A percentile compares a stretch with the other conserved stretches of the same genome.
Evolutionary conservation across 37 sponge, comb jelly and placozoan genomes (phyloP).

Genomic region (Theonella swinhoei): DNA sequence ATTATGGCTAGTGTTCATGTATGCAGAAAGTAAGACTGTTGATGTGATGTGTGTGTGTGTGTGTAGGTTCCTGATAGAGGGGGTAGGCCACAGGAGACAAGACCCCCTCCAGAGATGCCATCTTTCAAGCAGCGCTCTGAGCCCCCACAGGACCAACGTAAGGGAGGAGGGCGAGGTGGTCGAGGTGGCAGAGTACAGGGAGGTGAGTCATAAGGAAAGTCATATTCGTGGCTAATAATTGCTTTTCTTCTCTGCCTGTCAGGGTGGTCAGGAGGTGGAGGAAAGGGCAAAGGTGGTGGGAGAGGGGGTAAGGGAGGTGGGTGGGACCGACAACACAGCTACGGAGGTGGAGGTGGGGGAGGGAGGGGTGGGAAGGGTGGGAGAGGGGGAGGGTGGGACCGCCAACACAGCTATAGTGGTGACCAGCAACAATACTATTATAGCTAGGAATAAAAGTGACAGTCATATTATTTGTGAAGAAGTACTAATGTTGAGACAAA

Average conservation of each 20-base stretch:
- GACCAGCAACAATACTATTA: conserved; percentile 25
- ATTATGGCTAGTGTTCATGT: background rate
- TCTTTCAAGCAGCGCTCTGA: conserved; percentile 76
- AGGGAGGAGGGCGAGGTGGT: conserved; percentile 46
- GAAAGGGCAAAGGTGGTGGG: conserved; percentile 39
- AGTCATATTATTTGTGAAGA: too few species aligned
- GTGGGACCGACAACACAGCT: conserved; percentile 7
- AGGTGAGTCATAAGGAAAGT: conserved; percentile 29
- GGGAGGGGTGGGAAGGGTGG: conserved; percentile 25
- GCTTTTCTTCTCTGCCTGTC: background rate
- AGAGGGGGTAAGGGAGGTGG: conserved; percentile 22
- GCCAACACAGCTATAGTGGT: conserved; percentile 7
- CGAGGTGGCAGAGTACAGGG: conserved; percentile 66
- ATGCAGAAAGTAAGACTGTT: background rate
- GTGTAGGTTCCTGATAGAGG: conserved; percentile 87
- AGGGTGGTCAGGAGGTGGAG: conserved; percentile 66
- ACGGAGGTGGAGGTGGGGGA: conserved; percentile 28
- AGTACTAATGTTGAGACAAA: background rate
- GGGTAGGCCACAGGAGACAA: conserved; percentile 87
- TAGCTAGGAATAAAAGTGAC: conserved; percentile 4
- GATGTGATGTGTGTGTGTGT: background rate
- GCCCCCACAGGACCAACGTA: conserved; percentile 56
- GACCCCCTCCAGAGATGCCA: conserved; percentile 95
- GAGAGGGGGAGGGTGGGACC: conserved; percentile 21
- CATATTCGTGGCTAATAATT: background rate